Base-by-base conservation (phyloP, 2,888 invertebrate species). In the Caenorhabditis virilis region DNA sequence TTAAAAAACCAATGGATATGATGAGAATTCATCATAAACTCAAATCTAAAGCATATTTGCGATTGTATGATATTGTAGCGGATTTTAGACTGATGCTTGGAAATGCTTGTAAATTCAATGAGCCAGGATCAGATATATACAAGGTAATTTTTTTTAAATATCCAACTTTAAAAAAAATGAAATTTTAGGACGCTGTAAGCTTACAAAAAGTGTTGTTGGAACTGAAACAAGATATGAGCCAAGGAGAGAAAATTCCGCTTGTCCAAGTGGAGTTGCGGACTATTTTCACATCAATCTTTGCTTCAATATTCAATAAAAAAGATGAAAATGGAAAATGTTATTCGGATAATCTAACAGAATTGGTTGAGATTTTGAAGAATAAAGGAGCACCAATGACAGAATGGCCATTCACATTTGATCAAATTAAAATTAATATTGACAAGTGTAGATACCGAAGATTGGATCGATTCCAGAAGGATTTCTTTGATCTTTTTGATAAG, bases 101-200 rank as follows among this genome's bases (percentile, higher is more conserved):
- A 57, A 98, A 98, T 85, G 98, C 97, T 81, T 91, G 95, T 0
- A 91, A 92, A 78, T 98, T 93, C 85, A 98, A 98, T 84, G 97
- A 98, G 85, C 92, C 95, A 84, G 91, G 93, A 20, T 95, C 95
- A 0, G 89, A 91, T 83, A 94, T 98, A 74, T 95, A 93, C 69
- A 82, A 81, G 67, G n/a, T n/a, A n/a, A n/a, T n/a, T n/a, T n/a
- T n/a, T n/a, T n/a, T n/a, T n/a, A n/a, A n/a, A n/a, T n/a, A n/a
- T n/a, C n/a, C n/a, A n/a, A n/a, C n/a, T n/a, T n/a, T n/a, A n/a
- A n/a, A n/a, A n/a, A n/a, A n/a, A n/a, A n/a, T n/a, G n/a, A n/a
- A n/a, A n/a, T n/a, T n/a, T n/a, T n/a, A n/a, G n/a, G 95, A 97
- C 85, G 94, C 95, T 0, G 86, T 97, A 74, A 90, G 92, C 23